Conservation (phyloP, 2,888 invertebrate species). For the Zhuqinia jingwanae region DNA sequence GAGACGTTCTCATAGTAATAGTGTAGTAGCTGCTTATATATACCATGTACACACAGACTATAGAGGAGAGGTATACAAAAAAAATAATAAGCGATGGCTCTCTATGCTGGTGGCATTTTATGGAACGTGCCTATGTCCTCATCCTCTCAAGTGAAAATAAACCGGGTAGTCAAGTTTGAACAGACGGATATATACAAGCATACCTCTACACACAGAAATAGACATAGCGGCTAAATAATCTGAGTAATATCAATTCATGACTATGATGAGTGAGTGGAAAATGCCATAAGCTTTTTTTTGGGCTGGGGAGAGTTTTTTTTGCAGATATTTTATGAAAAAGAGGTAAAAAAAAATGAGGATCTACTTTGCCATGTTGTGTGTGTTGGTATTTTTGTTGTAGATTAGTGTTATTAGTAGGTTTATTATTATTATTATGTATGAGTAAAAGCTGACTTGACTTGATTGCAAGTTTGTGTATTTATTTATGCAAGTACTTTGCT, state of each 20-base stretch:
- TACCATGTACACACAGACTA: too few relatives aligned
- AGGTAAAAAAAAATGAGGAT: background rate
- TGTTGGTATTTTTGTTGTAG: conserved; percentile 46
- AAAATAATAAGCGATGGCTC: too few relatives aligned
- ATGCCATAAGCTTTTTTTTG: background rate
- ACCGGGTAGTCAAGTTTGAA: background rate
- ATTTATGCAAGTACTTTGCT: background rate
- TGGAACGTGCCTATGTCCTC: conserved; percentile 54
- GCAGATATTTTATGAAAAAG: background rate
- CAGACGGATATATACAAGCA: background rate
- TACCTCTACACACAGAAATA: too few relatives aligned
- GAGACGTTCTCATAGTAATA: background rate
- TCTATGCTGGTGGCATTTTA: background rate
- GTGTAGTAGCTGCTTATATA: too few relatives aligned
- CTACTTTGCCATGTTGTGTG: background rate
- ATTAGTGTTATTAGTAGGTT: conserved; percentile 21
- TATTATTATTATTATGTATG: conserved; percentile 17
- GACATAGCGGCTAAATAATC: too few relatives aligned
- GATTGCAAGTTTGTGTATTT: conserved; percentile 18
- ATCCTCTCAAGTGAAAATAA: conserved; percentile 13
- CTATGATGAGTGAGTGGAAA: conserved; percentile 21
- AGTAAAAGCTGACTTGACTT: background rate
- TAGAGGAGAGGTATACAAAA: too few relatives aligned
- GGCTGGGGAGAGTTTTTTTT: too few relatives aligned
- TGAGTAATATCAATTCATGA: too few relatives aligned